Conservation (phyloP, 2,113 vertebrate genomes). For the Clarias macrocephalus region DNA sequence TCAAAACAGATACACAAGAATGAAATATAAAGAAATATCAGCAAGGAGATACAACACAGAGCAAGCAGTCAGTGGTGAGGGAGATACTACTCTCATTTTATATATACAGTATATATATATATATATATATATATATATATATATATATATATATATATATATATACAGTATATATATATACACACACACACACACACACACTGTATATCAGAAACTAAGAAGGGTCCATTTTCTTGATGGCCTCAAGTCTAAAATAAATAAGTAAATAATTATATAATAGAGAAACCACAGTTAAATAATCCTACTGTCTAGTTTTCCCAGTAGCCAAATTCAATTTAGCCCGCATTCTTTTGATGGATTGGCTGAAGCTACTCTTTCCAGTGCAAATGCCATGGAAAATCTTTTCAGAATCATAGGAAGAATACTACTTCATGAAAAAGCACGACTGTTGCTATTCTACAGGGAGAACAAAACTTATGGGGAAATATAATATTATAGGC, state of each 20-base stretch:
- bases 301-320: conserved; percentile 44
- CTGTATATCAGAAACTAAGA: conserved; percentile 21
- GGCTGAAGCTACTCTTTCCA: conserved; percentile 57
- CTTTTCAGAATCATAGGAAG: conserved; percentile 35
- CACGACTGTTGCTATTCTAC: conserved; percentile 23
- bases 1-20: conserved; percentile 34
- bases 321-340: conserved; percentile 54
- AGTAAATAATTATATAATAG: conserved; percentile 51
- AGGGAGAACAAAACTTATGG: conserved; percentile 22
- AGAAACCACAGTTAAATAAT: conserved; percentile 49
- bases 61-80: not conserved
- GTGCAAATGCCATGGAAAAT: conserved; percentile 58
- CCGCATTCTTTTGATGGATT: conserved; percentile 54
- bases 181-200: too few relatives aligned
- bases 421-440: conserved; percentile 27
- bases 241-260: conserved; percentile 33
- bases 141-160: too few relatives aligned
- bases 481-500: conserved; percentile 22
- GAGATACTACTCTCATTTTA: not conserved
- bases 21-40: not conserved
- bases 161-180: too few relatives aligned
- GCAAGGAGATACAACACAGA: conserved; percentile 18
- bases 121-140: too few relatives aligned
- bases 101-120: too few relatives aligned
- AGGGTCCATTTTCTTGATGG: conserved; percentile 33